Base-by-base conservation (phyloP, 2,888 invertebrate genomes). In the Ophion obscuratus region DNA sequence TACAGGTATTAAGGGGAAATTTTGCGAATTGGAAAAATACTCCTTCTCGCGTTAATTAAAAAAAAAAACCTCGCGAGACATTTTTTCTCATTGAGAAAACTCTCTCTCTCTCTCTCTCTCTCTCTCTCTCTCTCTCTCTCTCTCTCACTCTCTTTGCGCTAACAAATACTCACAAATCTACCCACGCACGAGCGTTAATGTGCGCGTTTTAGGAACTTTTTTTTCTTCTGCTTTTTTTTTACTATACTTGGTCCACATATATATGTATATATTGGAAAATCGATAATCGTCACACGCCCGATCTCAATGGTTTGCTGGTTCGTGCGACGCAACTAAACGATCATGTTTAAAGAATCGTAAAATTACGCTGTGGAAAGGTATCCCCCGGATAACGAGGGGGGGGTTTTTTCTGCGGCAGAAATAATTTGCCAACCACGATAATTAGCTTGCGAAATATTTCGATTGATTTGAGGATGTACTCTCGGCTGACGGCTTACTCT, bases 201-300 rank as follows among this genome's bases (percentile, higher is more conserved):
- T 84, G 77, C 87, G 78, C 78, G 77, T 77, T 47, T 86, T 81
- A 64, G 76, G 80, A 78, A 83, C 83, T 74, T 79, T 83, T 86
- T 78, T 81, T 68, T 68, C 66, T 9, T 78, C 24, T 77, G 44
- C 57, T 57, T 66, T 62, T 66, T 66, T 86, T 84, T 82, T 88
- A 87, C 88, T 87, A 88, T 85, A 88, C 86, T 89, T 89, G 89
- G 89, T 89, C 89, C 89, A 88, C 89, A 67, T 87, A 53, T 53
- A 53, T 53, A 53, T 53, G 17, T 53, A 53, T 53, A 53, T 53
- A 83, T 89, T 87, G 81, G 84, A 62, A 88, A 89, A 88, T 87
- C 80, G 82, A 88, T 87, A 87, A 68, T 79, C 71, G 75, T 31
- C 73, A 59, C 73, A 47, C 36, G 73, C 75, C 57, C 64, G 36